Evolutionary conservation across 2,888 invertebrate species (phyloP).

Genomic region (Ametastegia equiseti): DNA sequence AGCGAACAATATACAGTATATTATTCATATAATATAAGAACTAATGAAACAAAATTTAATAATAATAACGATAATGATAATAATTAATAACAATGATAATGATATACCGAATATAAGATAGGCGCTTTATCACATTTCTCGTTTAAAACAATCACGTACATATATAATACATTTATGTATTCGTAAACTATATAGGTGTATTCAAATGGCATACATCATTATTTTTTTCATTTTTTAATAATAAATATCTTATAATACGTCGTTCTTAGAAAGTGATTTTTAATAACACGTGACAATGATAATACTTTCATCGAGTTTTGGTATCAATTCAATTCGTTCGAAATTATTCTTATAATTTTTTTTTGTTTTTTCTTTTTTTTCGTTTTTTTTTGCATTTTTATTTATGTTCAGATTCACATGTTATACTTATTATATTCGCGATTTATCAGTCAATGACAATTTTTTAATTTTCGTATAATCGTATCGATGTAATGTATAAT

Average conservation of each 20-base stretch:
- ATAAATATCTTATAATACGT: constrained; percentile 9
- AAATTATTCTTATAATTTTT: too few relatives aligned
- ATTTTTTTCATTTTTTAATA: not conserved
- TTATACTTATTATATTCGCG: not conserved
- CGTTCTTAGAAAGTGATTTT: constrained; percentile 20
- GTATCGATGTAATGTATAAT: not conserved
- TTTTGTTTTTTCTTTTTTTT: not conserved
- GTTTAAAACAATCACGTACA: constrained; percentile 32
- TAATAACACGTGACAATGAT: constrained; percentile 42
- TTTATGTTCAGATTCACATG: not conserved
- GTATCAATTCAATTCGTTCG: constrained; percentile 21
- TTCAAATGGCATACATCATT: not conserved
- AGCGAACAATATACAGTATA: constrained; percentile 7
- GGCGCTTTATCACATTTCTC: constrained; percentile 45
- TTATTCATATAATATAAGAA: not conserved
- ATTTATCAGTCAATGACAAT: constrained; percentile 19
- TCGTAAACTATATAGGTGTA: not conserved
- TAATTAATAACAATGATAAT: constrained; percentile 28
- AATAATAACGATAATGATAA: constrained; percentile 6
- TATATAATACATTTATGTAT: not conserved
- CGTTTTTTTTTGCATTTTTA: not conserved
- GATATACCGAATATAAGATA: too few relatives aligned
- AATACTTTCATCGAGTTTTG: constrained; percentile 45
- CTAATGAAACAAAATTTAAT: not conserved
- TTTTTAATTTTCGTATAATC: not conserved